Percentiles rank a stretch among this genome's conserved stretches.
These are phyloP conservation scores for Drosophila helvetica DNA, from an alignment of 2,888 invertebrate genomes.

Conservation along the genomic window DNA sequence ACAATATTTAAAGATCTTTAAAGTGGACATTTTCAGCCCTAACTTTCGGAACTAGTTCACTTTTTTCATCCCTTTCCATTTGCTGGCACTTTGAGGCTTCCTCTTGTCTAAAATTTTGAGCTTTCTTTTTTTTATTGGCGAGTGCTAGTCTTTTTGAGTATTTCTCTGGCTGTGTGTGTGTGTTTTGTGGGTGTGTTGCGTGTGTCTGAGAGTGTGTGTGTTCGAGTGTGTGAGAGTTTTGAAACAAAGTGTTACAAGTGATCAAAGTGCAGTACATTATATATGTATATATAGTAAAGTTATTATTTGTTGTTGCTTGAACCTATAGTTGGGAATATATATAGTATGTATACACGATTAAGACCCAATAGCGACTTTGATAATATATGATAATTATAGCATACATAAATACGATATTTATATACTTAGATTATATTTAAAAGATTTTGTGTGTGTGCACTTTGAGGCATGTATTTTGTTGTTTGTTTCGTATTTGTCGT, in stretches of 20 bases:
- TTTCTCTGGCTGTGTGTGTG: constrained; percentile 36
- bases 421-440: constrained; percentile 39
- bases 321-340: constrained; percentile 52
- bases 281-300: constrained; percentile 47
- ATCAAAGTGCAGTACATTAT: constrained; percentile 70
- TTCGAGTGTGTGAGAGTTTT: constrained; percentile 51
- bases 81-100: neutral
- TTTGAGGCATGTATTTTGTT: constrained; percentile 58
- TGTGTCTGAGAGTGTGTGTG: constrained; percentile 21
- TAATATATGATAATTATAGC: constrained; percentile 33
- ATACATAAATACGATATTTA: constrained; percentile 45
- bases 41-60: neutral
- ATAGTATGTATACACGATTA: constrained; percentile 32
- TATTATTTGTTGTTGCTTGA: constrained; percentile 56
- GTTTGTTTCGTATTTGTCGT: constrained; percentile 6
- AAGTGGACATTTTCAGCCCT: neutral
- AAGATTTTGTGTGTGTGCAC: constrained; percentile 58
- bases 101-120: neutral
- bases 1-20: no score
- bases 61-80: neutral
- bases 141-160: constrained; percentile 8
- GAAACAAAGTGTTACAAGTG: constrained; percentile 70
- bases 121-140: constrained; percentile 1
- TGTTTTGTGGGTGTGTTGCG: constrained; percentile 30
- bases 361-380: constrained; percentile 27